phyloP scores from a whole-genome alignment of 2,113 vertebrate genomes.

The Oryzias celebensis region DNA sequence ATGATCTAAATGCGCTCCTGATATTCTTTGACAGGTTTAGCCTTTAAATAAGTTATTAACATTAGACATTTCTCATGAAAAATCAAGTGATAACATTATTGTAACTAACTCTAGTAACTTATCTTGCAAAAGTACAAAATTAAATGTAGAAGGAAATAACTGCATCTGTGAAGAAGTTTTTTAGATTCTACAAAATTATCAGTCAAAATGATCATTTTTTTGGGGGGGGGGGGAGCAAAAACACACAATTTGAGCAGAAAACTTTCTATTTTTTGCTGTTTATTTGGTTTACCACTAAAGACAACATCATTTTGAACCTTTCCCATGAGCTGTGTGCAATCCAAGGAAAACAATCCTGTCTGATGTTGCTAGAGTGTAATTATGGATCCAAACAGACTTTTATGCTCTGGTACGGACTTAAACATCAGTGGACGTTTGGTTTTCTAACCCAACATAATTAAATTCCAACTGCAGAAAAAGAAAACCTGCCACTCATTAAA shows the following conservation, averaged over 20 bases:
- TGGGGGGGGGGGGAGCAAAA: slow-evolving; percentile 4
- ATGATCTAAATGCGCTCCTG: slow-evolving; percentile 16
- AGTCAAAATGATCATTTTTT: neutral
- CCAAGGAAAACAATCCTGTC: slow-evolving; percentile 65
- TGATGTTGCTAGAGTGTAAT: slow-evolving; percentile 66
- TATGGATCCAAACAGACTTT: slow-evolving; percentile 64
- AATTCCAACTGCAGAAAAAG: slow-evolving; percentile 52
- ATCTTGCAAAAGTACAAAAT: neutral
- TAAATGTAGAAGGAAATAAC: neutral
- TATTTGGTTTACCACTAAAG: slow-evolving; percentile 60
- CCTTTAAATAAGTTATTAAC: neutral
- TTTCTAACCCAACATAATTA: slow-evolving; percentile 64
- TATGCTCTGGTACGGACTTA: slow-evolving; percentile 48
- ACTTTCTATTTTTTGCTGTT: slow-evolving; percentile 36
- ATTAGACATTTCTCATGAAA: no score
- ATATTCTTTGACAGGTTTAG: slow-evolving; percentile 9
- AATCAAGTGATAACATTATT: no score
- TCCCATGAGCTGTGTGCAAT: slow-evolving; percentile 57
- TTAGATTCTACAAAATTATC: slow-evolving; percentile 4
- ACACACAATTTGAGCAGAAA: slow-evolving; percentile 22
- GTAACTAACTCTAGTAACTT: neutral
- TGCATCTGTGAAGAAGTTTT: neutral
- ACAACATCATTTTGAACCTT: slow-evolving; percentile 54
- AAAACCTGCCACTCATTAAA: slow-evolving; percentile 26
- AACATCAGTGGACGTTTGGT: slow-evolving; percentile 69